Evolutionary conservation across 2,797 vertebrate species (phyloP).

Genomic region (Salmo trutta): DNA sequence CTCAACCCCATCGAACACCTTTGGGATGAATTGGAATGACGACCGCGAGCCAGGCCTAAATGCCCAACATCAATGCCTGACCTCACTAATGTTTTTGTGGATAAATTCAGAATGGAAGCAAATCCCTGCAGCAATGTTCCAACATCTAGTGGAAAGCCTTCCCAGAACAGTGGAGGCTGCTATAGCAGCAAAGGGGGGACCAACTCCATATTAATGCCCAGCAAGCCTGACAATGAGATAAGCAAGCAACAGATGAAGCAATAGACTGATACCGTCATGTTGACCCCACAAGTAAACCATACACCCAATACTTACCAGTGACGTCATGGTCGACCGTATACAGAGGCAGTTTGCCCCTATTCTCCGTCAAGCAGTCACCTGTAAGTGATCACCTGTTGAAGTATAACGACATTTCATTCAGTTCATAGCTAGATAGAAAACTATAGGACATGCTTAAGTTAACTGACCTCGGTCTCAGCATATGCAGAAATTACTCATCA

Average conservation of each 20-base stretch:
- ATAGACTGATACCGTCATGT: no score
- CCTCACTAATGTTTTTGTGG: no score
- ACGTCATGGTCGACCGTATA: slow-evolving; percentile 56
- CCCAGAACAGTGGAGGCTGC: no score
- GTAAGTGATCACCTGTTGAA: neutral
- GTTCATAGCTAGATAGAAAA: neutral
- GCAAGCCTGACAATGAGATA: neutral
- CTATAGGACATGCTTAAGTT: neutral
- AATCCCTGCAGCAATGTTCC: no score
- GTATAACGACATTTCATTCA: neutral
- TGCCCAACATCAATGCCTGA: no score
- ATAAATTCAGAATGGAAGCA: no score
- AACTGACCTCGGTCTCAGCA: neutral
- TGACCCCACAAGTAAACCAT: neutral
- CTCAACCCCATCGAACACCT: no score
- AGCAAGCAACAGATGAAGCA: neutral
- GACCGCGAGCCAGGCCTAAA: no score
- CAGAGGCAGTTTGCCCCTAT: neutral
- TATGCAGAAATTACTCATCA: neutral
- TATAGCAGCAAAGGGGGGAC: no score
- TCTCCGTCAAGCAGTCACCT: neutral
- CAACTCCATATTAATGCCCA: no score
- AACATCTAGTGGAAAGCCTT: no score
- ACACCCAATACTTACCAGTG: slow-evolving; percentile 54
- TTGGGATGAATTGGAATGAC: no score